Base-by-base conservation (phyloP, 2,113 vertebrate species). In the Gallinago paraguaiae region DNA sequence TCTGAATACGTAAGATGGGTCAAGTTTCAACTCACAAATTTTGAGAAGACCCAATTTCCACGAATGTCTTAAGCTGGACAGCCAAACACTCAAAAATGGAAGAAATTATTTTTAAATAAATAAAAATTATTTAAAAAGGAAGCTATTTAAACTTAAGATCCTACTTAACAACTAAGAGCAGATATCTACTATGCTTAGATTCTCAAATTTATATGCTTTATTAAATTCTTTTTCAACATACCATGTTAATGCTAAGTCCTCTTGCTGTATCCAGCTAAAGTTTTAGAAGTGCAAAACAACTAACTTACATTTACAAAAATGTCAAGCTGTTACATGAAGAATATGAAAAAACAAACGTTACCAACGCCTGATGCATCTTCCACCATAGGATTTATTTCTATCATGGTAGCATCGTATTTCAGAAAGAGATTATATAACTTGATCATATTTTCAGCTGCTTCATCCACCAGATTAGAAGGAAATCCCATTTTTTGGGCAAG, bases 381-480 rank as follows among this genome's bases (percentile, higher is more conserved):
- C 96, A 99, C 99, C 99, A 99, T 99, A 83, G 99, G 99, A 98
- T 99, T 99, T 97, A 99, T 99, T 98, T 99, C 99, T 69, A 99
- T 70, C 99, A 99, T 99, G 60, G 99, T 99, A n/a, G 99, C 99
- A 83, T 99, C 99, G 3, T 99, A 99, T 96, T 99, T 99, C 95
- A 99, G 97, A 96, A 99, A 99, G 61, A 99, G 96, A 25, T 99
- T 97, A 96, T 99, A 99, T 33, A 99, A 98, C 95, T 99, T 99
- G 89, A 99, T 95, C 99, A 99, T 99, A 97, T 98, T 99, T 94
- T 99, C 98, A 12, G 99, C 99, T 8, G 99, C 99, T 97, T 99
- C 99, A 82, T 99, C 97, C 60, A 99, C 96, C 96, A 99, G 95
- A 65, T 97, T 97, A 20, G 98, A 8, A 10, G 99, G 99, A 97